Conservation (phyloP, 2,888 invertebrate species). For the Microdon myrmicae region DNA sequence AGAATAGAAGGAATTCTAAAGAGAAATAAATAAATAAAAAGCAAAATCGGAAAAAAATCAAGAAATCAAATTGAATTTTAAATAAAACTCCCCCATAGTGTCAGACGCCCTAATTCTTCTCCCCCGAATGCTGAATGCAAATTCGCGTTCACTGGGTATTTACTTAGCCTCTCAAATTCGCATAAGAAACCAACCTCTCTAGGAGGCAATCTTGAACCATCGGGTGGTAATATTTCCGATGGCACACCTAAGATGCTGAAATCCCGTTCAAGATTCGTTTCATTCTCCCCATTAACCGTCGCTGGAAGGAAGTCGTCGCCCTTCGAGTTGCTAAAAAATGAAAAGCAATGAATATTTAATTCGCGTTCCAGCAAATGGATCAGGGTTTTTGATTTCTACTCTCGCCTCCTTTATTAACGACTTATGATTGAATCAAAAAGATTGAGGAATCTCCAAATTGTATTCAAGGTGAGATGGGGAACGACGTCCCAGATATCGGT, state of each 20-base stretch:
- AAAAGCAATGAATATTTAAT: conserved; percentile 51
- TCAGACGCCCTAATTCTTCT: conserved; percentile 2
- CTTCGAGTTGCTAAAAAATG: too few relatives aligned
- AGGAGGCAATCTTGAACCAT: conserved; percentile 2
- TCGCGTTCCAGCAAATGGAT: conserved; percentile 51
- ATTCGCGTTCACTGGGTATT: conserved; percentile 39
- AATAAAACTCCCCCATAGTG: conserved; percentile 44
- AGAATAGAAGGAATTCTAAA: conserved; percentile 1
- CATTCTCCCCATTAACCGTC: too few relatives aligned
- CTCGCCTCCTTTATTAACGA: conserved; percentile 42
- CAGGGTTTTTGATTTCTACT: conserved; percentile 43
- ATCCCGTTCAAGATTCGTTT: conserved; percentile 29
- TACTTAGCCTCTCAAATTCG: conserved; percentile 48
- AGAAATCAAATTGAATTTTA: conserved; percentile 49
- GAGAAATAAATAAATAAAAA: conserved; percentile 11
- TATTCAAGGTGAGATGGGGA: conserved; percentile 26
- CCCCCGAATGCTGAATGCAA: conserved; percentile 49
- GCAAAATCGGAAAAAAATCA: conserved; percentile 5
- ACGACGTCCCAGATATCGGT: too few relatives aligned
- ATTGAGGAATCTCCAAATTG: conserved; percentile 50
- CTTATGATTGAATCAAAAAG: conserved; percentile 52
- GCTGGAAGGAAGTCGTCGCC: too few relatives aligned
- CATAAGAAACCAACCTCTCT: conserved; percentile 35
- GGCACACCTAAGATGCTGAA: conserved; percentile 35
- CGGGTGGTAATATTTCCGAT: not conserved